These are phyloP conservation scores for Carcina quercana DNA, from an alignment of 2,888 invertebrate species.

Conservation along the genomic window DNA sequence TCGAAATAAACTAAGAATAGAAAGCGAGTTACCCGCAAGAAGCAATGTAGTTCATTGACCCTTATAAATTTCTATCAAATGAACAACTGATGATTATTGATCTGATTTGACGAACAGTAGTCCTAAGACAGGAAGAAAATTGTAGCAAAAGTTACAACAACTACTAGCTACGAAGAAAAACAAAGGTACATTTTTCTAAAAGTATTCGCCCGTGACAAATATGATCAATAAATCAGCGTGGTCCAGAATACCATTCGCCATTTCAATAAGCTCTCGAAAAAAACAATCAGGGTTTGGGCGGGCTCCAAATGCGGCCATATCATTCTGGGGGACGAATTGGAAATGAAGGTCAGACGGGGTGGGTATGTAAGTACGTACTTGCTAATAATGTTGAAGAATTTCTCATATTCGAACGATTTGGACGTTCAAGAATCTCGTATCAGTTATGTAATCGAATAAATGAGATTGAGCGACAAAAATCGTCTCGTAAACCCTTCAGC, in stretches of 20 bases:
- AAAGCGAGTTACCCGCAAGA: no score
- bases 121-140: background rate
- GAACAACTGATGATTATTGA: background rate
- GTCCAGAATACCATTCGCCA: conserved; percentile 13
- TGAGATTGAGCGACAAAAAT: no score
- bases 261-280: conserved; percentile 35
- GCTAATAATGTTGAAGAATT: no score
- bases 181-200: conserved; percentile 2
- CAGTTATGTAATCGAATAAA: no score
- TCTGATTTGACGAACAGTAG: background rate
- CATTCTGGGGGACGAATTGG: conserved; percentile 9
- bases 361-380: no score
- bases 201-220: conserved; percentile 28
- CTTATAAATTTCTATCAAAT: no score
- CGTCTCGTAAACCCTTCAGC: no score
- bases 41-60: no score
- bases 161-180: conserved; percentile 1
- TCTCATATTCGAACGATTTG: no score
- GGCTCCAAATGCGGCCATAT: conserved; percentile 37
- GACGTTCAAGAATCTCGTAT: no score
- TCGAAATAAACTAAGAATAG: no score
- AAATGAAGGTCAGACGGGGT: conserved; percentile 4
- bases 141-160: background rate
- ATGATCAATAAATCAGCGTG: conserved; percentile 26
- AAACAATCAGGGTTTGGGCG: conserved; percentile 37